Base-by-base conservation (phyloP, 2,797 vertebrate genomes). In the Catharus ustulatus region DNA sequence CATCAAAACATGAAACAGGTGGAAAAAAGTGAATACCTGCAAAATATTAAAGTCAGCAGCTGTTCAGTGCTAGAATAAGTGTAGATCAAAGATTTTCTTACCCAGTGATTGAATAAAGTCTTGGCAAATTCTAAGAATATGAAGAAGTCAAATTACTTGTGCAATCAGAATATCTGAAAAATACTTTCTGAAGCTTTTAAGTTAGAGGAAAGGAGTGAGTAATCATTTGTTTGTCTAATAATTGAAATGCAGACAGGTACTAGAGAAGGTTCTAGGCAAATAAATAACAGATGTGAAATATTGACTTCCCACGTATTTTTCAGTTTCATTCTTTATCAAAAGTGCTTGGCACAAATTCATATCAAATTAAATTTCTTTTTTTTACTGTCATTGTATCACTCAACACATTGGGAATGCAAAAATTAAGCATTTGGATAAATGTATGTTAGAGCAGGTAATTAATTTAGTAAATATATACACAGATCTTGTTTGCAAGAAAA, bases 261-360 rank as follows among this genome's bases (percentile, higher is more conserved):
- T 48, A 84, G 52, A 20, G 75, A 79, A 79, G 22, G 54, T 89
- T 84, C 81, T 76, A 30, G 57, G 79, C 62, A 83, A 91, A 75
- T 83, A 93, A 83, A 91, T 91, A 62, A 80, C 27, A 74, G 54
- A 93, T 71, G 69, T 21, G 64, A 91, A 92, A 91, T 80, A 75
- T 0, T 74, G 54, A 54, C 73, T 94, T 71, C 54, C 22, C 24
- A 54, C 24, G 24, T 80, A 83, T 85, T 79, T 72, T 54, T 57
- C 19, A 87, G 38, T 82, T 89, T 36, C 29, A 30, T 85, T 91
- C 43, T 78, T 67, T 64, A 61, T 61, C 52, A 68, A 30, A 87
- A 64, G 49, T 46, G 8, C 29, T 79, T 72, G 49, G 34, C 55
- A 87, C 12, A n/a, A 79, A 67, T 73, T 55, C 20, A 1, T 23